These are phyloP conservation scores for Zelleria hepariella DNA, from an alignment of 2,888 invertebrate species.

Conservation along the genomic window DNA sequence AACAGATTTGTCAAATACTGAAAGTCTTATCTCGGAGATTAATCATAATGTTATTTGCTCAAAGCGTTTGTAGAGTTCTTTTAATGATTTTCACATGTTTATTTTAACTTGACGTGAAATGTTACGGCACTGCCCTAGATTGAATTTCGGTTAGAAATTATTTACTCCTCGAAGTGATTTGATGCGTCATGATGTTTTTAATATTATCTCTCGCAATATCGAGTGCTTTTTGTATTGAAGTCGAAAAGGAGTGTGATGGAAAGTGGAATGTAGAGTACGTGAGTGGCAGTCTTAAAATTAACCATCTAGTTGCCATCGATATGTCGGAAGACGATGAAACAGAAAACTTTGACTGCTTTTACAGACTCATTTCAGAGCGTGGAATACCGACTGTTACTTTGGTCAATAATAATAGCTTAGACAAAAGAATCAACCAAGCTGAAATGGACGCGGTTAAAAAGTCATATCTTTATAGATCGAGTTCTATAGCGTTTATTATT, in stretches of 20 bases:
- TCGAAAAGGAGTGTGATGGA: neutral
- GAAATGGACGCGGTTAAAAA: neutral
- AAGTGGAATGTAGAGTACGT: conserved; percentile 1
- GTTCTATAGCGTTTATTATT: neutral
- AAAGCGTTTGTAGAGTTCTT: neutral
- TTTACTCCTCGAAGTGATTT: neutral
- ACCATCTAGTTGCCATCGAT: neutral
- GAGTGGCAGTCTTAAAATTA: neutral
- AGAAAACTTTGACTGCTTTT: conserved; percentile 1
- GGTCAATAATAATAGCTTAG: neutral
- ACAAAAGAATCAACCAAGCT: neutral
- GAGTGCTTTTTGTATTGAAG: neutral
- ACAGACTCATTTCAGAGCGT: neutral
- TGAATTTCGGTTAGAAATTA: neutral
- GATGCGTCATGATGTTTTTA: neutral
- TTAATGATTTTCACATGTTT: neutral
- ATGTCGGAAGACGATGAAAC: neutral
- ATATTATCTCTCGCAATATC: neutral
- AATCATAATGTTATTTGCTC: neutral
- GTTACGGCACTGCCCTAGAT: neutral
- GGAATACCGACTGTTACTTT: neutral
- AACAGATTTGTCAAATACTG: neutral
- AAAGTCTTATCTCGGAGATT: neutral
- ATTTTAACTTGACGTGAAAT: neutral
- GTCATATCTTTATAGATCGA: neutral